phyloP scores from a whole-genome alignment of 2,888 invertebrate genomes.

The Phortica magna region DNA sequence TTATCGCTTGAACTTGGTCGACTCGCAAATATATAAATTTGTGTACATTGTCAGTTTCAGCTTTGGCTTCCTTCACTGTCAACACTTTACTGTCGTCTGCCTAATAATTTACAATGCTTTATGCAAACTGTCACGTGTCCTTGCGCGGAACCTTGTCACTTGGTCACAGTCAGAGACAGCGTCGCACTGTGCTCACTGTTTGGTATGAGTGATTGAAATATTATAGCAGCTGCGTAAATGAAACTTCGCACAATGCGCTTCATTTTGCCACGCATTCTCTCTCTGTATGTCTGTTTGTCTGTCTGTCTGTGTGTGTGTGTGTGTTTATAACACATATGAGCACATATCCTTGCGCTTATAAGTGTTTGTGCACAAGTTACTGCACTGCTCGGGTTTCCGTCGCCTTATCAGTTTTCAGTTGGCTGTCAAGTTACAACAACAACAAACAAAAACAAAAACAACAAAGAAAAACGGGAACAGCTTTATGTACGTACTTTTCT shows the following conservation, averaged over 20 bases:
- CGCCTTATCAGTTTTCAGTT: constrained; percentile 51
- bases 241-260: neutral
- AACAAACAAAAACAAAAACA: constrained; percentile 13
- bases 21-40: neutral
- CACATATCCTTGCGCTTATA: neutral
- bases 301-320: too few species aligned
- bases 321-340: neutral
- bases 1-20: neutral
- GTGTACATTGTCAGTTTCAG: neutral
- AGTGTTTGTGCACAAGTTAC: constrained; percentile 41
- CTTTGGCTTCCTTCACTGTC: constrained; percentile 2
- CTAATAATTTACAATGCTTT: constrained; percentile 64
- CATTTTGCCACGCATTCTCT: neutral
- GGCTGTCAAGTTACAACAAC: constrained; percentile 35
- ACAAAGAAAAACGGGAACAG: too few species aligned
- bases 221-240: constrained; percentile 30
- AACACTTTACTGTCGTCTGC: neutral
- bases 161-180: neutral
- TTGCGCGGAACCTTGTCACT: constrained; percentile 11
- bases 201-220: constrained; percentile 29
- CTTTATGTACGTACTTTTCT: neutral
- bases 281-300: too few species aligned
- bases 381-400: constrained; percentile 69
- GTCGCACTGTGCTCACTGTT: neutral
- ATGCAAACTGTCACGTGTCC: constrained; percentile 70